Evolutionary conservation across 2,888 invertebrate genomes (phyloP), one percentile per base, ranked within the genome.

Genomic region (Drosophila mayaguana): DNA sequence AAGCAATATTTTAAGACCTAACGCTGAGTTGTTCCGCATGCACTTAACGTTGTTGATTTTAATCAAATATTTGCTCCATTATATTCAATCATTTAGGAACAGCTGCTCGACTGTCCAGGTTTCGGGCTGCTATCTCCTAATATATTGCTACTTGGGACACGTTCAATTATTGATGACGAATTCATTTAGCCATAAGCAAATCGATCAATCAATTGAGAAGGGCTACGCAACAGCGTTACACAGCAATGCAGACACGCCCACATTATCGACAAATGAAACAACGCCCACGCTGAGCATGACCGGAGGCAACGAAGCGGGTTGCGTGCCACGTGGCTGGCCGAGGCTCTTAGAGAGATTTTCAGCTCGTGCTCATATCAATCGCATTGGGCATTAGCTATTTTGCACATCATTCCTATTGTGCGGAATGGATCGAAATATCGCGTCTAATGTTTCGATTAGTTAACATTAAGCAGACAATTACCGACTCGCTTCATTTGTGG

Each of bases 201-300:
- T 66, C 61, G 63, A 88, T 83, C 88, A 78, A 89, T 85, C 89
- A 83, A 75, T 72, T 69, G 67, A 51, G 45, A 48, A 51, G 45
- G n/a, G 51, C 71, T 56, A 53, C 57, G 57, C 62, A 72, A 50
- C 72, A 74, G 64, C 64, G 59, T 45, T 59, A 50, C 63, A 55
- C 1, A 54, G 22, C 55, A 20, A 18, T 16, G 32, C 18, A 6
- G 48, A 14, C 83, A 65, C 53, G 78, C 61, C 76, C 60, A 28
- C 34, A 60, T 53, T 67, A 66, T 79, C 65, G 60, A 48, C 42
- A 46, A 50, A 11, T 14, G 62, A 55, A 62, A 64, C 61, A 62
- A 64, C 61, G 64, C 54, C 67, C 63, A 34, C 36, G 42, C n/a
- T 16, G 12, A 9, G 11, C 34, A 56, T 18, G 43, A 9, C 43